Percentiles rank a stretch among this genome's conserved stretches.
phyloP scores from a whole-genome alignment of 2,888 invertebrate genomes.

The Catocala sponsa region DNA sequence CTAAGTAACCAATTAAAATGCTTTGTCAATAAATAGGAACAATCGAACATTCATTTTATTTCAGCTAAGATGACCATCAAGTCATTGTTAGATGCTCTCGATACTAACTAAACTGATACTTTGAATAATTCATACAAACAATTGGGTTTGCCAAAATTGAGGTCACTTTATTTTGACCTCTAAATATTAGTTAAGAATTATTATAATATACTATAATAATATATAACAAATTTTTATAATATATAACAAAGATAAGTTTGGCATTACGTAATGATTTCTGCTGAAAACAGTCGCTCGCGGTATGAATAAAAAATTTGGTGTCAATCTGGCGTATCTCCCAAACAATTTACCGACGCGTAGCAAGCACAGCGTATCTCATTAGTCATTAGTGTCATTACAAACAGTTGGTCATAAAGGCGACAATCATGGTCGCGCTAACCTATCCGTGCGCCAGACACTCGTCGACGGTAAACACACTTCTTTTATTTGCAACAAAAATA shows the following conservation, averaged over 20 bases:
- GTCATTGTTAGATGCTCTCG: background rate
- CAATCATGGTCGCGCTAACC: conserved; percentile 1
- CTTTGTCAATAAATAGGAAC: conserved; percentile 43
- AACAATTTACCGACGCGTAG: conserved; percentile 13
- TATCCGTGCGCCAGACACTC: conserved; percentile 24
- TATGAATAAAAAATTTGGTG: background rate
- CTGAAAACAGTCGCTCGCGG: background rate
- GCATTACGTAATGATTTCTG: background rate
- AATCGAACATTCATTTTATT: conserved; percentile 38
- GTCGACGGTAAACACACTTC: conserved; percentile 24
- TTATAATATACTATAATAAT: background rate
- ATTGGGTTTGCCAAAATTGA: background rate
- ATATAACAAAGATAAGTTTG: no score
- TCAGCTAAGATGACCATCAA: conserved; percentile 3
- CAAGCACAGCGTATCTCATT: conserved; percentile 16
- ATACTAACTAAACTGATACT: background rate
- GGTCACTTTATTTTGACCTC: conserved; percentile 1
- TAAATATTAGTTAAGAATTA: background rate
- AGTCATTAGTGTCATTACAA: no score
- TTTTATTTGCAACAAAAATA: conserved; percentile 30
- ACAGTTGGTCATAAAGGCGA: conserved; percentile 18
- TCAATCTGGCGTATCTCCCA: background rate
- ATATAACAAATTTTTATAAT: no score
- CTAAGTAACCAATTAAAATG: conserved; percentile 51
- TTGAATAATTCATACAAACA: background rate